Evolutionary conservation across 2,888 invertebrate genomes (phyloP).

Genomic region (Gonocerus acuteangulatus): DNA sequence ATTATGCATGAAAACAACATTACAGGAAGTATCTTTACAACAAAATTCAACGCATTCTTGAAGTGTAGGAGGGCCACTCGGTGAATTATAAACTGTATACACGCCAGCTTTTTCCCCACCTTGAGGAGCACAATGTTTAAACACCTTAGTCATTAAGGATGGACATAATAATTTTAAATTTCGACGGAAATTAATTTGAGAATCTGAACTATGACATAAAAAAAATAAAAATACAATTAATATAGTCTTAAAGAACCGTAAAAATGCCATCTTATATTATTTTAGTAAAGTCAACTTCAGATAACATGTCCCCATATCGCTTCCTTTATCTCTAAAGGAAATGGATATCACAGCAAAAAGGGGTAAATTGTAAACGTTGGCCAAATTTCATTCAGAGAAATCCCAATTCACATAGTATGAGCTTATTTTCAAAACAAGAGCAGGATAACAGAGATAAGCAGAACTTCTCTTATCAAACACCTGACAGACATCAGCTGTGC

Average conservation of each 20-base stretch:
- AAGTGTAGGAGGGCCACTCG: not conserved
- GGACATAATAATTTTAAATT: constrained; percentile 8
- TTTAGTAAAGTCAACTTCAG: not conserved
- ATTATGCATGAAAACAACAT: constrained; percentile 71
- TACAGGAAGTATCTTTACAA: constrained; percentile 59
- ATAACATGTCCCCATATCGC: constrained; percentile 6
- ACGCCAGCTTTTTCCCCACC: constrained; percentile 4
- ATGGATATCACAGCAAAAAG: not conserved
- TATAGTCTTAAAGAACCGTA: not conserved
- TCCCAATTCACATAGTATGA: no score
- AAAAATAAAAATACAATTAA: constrained; percentile 6
- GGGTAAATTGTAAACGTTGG: no score
- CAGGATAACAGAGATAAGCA: no score
- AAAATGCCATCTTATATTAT: constrained; percentile 3
- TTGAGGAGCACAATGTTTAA: constrained; percentile 4
- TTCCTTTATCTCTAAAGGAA: constrained; percentile 8
- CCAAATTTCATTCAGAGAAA: no score
- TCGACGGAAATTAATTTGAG: constrained; percentile 4
- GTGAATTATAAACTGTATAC: not conserved
- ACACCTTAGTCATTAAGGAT: constrained; percentile 5
- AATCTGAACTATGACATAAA: not conserved
- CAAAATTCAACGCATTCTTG: constrained; percentile 43
- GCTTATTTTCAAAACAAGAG: no score
- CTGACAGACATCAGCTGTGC: no score
- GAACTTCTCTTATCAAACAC: no score